Evolutionary conservation across 2,113 vertebrate species (phyloP).

Genomic region (Ciconia boyciana): DNA sequence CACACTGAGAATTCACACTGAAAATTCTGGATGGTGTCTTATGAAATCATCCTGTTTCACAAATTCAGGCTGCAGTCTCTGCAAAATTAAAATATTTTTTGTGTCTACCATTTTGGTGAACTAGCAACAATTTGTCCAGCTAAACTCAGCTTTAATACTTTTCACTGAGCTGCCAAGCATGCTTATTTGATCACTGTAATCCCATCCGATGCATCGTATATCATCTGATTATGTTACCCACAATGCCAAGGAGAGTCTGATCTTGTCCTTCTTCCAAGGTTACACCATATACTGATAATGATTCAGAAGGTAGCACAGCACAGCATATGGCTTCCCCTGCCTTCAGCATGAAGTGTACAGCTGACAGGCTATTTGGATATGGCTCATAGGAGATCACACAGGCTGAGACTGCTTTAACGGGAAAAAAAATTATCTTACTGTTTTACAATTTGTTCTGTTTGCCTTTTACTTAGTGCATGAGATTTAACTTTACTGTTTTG

Average conservation of each 20-base stretch:
- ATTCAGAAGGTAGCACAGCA: neutral
- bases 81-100: neutral
- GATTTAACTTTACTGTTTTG: neutral
- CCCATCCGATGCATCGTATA: neutral
- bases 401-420: conserved; percentile 46
- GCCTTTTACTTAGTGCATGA: neutral
- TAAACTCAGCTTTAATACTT: neutral
- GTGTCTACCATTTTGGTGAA: neutral
- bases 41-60: neutral
- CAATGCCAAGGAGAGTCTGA: neutral
- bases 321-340: conserved; percentile 55
- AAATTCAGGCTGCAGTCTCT: neutral
- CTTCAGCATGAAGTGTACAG: conserved; percentile 57
- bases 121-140: neutral
- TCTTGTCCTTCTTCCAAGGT: conserved; percentile 21
- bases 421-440: neutral
- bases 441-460: conserved; percentile 6
- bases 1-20: neutral
- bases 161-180: neutral
- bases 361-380: conserved; percentile 61
- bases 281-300: neutral
- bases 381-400: conserved; percentile 32
- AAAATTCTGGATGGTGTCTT: neutral
- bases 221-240: conserved; percentile 3
- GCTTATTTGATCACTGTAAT: neutral